A percentile compares a stretch with the other conserved stretches of the same genome.
These are phyloP conservation scores for Euspilapteryx auroguttella DNA, from an alignment of 2,888 invertebrate genomes.

Conservation along the genomic window DNA sequence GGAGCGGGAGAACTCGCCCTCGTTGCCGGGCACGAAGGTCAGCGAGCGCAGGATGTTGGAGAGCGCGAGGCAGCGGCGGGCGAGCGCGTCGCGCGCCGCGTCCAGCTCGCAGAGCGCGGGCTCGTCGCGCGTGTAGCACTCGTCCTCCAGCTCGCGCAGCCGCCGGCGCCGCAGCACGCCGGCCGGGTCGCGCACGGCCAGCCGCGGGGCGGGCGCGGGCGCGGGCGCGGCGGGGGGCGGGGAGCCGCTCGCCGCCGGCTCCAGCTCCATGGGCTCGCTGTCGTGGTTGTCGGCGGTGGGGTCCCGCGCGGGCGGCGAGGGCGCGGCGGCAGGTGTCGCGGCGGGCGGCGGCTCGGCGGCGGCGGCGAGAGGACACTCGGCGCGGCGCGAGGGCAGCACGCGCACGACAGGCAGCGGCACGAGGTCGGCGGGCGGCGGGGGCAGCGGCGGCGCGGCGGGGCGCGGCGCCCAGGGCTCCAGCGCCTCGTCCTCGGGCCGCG, in stretches of 20 bases:
- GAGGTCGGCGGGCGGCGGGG: constrained; percentile 83
- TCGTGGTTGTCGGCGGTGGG: constrained; percentile 31
- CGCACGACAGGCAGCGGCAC: constrained; percentile 79
- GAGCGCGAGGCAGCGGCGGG: constrained; percentile 88
- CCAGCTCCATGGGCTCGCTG: constrained; percentile 47
- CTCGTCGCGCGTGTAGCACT: constrained; percentile 90
- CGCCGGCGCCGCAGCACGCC: constrained; percentile 77
- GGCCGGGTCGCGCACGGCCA: constrained; percentile 75
- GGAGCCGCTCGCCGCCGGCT: constrained; percentile 36
- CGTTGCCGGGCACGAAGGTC: constrained; percentile 98
- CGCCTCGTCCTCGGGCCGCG: constrained; percentile 69
- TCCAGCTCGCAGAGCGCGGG: constrained; percentile 83
- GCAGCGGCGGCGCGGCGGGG: constrained; percentile 77
- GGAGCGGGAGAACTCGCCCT: constrained; percentile 85
- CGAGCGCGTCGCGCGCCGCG: constrained; percentile 86
- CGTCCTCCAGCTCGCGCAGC: constrained; percentile 86
- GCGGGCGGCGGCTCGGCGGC: constrained; percentile 15
- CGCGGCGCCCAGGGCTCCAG: constrained; percentile 74
- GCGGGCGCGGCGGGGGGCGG: no score
- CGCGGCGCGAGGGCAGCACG: constrained; percentile 47
- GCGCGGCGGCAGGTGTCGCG: constrained; percentile 9
- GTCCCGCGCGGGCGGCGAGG: constrained; percentile 10
- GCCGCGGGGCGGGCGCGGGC: no score
- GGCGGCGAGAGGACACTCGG: constrained; percentile 22
- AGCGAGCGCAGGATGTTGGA: constrained; percentile 96